Percentiles rank a stretch among this genome's conserved stretches.
phyloP scores from a whole-genome alignment of 2,113 vertebrate genomes.

The Gadus chalcogrammus region DNA sequence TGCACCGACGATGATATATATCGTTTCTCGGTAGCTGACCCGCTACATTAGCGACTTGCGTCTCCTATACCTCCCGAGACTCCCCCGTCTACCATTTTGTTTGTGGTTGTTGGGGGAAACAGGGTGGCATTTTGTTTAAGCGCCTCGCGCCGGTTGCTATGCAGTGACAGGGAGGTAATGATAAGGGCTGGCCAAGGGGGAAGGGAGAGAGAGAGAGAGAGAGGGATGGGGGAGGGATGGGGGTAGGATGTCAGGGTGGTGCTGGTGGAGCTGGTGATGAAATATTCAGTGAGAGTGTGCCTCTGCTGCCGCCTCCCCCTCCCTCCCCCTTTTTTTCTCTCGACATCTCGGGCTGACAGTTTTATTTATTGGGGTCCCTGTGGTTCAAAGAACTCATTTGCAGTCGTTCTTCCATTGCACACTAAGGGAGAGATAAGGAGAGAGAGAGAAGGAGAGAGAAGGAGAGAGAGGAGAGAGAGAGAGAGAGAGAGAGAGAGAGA shows the following conservation, averaged over 20 bases:
- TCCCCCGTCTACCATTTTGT: constrained; percentile 43
- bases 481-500: too few species aligned
- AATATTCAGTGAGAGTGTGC: constrained; percentile 78
- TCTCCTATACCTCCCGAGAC: constrained; percentile 18
- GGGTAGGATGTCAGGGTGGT: constrained; percentile 59
- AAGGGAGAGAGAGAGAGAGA: constrained; percentile 18
- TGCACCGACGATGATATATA: too few species aligned
- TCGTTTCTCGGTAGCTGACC: too few species aligned
- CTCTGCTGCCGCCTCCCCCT: constrained; percentile 57
- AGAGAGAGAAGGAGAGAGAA: constrained; percentile 31
- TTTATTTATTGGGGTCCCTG: constrained; percentile 77
- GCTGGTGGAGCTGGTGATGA: constrained; percentile 65
- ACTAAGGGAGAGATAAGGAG: constrained; percentile 52
- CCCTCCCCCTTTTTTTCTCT: constrained; percentile 49
- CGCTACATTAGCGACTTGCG: too few species aligned
- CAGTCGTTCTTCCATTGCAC: constrained; percentile 72
- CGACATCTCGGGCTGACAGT: constrained; percentile 71
- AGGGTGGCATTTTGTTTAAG: constrained; percentile 52
- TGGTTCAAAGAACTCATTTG: constrained; percentile 80
- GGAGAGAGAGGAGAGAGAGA: not conserved
- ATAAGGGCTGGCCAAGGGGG: constrained; percentile 53
- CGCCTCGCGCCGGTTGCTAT: constrained; percentile 58
- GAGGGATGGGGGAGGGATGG: constrained; percentile 33
- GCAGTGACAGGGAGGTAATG: constrained; percentile 54
- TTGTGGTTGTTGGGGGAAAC: constrained; percentile 29